Base-by-base conservation (phyloP, 2,888 invertebrate species). In the Meta bourneti region DNA sequence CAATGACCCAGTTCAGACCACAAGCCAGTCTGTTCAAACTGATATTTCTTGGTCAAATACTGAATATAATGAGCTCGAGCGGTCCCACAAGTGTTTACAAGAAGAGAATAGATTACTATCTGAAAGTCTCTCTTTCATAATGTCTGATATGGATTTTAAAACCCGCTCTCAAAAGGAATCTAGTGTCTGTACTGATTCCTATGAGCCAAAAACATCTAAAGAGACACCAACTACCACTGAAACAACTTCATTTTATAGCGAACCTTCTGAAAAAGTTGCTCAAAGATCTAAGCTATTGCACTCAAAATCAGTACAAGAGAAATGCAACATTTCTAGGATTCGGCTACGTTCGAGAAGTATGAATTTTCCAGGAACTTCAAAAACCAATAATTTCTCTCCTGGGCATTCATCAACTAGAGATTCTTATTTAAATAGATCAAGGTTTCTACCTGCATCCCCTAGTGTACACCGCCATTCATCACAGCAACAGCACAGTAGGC, bases 251-350 rank as follows among this genome's bases (percentile, higher is more conserved):
- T 54, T 48, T 11, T 34, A n/a, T n/a, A n/a, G n/a, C n/a, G n/a
- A n/a, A n/a, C n/a, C 7, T 6, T 6, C 8, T 34, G n/a, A 51
- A 7, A n/a, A 7, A 20, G 13, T 19, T 13, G 7, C 52, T 61
- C 74, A n/a, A 34, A 70, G 49, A 78, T 72, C 61, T 49, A 90
- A 54, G 20, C 61, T 90, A 19, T 81, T 77, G 11, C 80, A 85
- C 7, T 90, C 90, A 4, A 86, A 85, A 48, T 90, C 90, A 11
- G 74, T 90, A 51, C 85, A 90, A 69, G 82, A 90, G 9, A 74
- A 72, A 16, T 9, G 61, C 19, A 69, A 52, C 70, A 19, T 9
- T 6, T 52, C 34, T 16, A 49, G n/a, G n/a, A 51, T 11, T 8
- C n/a, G 84, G 9, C 71, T 77, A 20, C 84, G 79, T 7, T 74